phyloP scores from a whole-genome alignment of 2,888 invertebrate species.

The Orthosia incerta region DNA sequence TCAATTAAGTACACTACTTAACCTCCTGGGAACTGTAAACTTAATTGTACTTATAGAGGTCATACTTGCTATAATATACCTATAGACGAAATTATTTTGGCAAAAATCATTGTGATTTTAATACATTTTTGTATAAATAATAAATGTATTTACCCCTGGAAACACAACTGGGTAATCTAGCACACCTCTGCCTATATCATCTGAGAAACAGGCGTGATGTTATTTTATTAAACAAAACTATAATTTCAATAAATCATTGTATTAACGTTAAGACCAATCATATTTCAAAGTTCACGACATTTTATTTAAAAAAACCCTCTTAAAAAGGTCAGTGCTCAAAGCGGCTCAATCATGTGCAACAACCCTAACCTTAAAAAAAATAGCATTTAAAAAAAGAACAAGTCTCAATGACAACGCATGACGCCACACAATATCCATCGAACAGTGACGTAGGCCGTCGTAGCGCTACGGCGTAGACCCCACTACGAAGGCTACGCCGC shows the following conservation, averaged over 20 bases:
- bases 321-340: constrained; percentile 40
- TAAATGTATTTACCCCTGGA: too few species aligned
- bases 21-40: background rate
- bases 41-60: constrained; percentile 9
- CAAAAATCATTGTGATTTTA: background rate
- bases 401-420: constrained; percentile 26
- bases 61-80: too few species aligned
- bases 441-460: constrained; percentile 49
- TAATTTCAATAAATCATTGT: background rate
- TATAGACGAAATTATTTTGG: background rate
- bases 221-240: too few species aligned
- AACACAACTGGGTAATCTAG: too few species aligned
- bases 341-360: constrained; percentile 29
- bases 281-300: constrained; percentile 34
- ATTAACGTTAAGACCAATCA: constrained; percentile 1
- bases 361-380: constrained; percentile 18
- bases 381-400: constrained; percentile 16
- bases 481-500: constrained; percentile 65
- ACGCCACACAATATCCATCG: constrained; percentile 30
- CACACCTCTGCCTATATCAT: too few species aligned
- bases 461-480: constrained; percentile 64
- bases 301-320: background rate
- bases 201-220: too few species aligned
- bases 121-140: too few species aligned
- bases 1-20: background rate